These are phyloP conservation scores for Chirona hameri DNA, from an alignment of 2,888 invertebrate genomes.

Conservation along the genomic window DNA sequence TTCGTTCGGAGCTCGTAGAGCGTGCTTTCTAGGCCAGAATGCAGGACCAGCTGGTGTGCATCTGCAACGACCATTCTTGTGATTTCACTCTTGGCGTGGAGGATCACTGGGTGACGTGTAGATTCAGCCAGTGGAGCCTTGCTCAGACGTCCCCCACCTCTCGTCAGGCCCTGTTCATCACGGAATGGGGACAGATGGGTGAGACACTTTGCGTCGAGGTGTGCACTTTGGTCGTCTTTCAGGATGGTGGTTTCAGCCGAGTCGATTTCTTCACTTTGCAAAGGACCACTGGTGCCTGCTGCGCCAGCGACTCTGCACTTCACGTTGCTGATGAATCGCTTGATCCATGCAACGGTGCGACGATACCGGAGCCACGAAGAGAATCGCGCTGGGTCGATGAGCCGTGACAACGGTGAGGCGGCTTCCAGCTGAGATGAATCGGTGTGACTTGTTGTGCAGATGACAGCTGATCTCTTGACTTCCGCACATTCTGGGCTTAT, in stretches of 20 bases:
- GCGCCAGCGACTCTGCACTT: too few relatives aligned
- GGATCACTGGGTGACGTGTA: conserved; percentile 3
- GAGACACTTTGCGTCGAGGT: not conserved
- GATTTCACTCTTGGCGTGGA: not conserved
- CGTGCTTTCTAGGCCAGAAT: not conserved
- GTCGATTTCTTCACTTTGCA: too few relatives aligned
- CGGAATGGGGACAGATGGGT: not conserved
- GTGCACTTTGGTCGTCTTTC: not conserved
- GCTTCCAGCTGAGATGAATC: too few relatives aligned
- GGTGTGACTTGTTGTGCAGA: not conserved
- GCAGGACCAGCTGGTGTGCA: not conserved
- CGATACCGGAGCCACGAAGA: not conserved
- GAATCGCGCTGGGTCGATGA: not conserved
- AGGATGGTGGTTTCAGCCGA: not conserved
- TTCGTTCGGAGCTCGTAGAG: not conserved
- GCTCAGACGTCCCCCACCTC: conserved; percentile 3
- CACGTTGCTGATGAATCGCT: not conserved
- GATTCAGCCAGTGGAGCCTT: not conserved
- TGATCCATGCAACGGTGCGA: not conserved
- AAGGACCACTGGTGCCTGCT: too few relatives aligned
- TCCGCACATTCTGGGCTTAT: not conserved
- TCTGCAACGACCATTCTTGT: not conserved
- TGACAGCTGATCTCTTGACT: not conserved
- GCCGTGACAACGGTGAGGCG: too few relatives aligned
- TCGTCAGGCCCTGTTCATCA: not conserved